These are phyloP conservation scores for Otolemur garnettii DNA, from an alignment of 2,113 vertebrate species.

Conservation along the genomic window DNA sequence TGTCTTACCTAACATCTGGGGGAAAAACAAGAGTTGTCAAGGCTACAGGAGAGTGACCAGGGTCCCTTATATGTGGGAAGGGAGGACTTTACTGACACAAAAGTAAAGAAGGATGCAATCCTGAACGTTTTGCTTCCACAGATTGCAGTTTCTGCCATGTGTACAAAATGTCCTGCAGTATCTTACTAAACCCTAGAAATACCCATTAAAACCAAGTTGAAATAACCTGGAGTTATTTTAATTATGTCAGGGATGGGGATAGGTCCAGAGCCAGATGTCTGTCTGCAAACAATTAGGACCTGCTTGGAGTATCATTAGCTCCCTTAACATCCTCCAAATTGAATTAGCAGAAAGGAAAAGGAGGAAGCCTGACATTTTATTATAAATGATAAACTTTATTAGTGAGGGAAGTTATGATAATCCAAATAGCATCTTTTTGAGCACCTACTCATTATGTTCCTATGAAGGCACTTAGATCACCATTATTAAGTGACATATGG, in stretches of 20 bases:
- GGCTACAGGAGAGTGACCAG: not conserved
- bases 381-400: conserved; percentile 20
- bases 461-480: not conserved
- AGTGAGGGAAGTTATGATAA: conserved; percentile 22
- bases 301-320: not conserved
- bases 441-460: not conserved
- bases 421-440: conserved; percentile 16
- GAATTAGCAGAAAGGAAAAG: not conserved
- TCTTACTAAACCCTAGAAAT: conserved; percentile 40
- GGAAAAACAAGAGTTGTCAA: not conserved
- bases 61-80: not conserved
- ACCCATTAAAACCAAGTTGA: conserved; percentile 46
- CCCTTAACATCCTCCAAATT: not conserved
- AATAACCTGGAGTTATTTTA: conserved; percentile 51
- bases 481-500: conserved; percentile 18
- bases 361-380: not conserved
- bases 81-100: conserved; percentile 32
- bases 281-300: not conserved
- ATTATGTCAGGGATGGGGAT: not conserved
- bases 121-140: conserved; percentile 44
- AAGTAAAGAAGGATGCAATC: conserved; percentile 16
- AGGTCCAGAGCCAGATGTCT: not conserved
- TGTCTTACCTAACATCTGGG: not conserved
- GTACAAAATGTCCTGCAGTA: conserved; percentile 26
- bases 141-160: conserved; percentile 45